A percentile compares a stretch with the other conserved stretches of the same genome.
Conservation (phyloP, 2,797 vertebrate genomes). For the Cossypha polioptera region DNA sequence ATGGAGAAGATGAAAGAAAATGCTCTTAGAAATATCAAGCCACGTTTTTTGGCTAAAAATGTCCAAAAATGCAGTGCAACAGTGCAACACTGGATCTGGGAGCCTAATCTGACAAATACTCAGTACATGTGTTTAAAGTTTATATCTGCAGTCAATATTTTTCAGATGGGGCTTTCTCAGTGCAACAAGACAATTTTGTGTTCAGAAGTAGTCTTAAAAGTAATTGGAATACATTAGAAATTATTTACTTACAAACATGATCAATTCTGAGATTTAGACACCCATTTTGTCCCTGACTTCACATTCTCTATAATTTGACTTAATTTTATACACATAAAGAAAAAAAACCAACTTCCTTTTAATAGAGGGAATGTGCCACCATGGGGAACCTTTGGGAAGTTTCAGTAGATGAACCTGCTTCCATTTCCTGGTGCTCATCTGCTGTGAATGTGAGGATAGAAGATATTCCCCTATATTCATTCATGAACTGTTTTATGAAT, state of each 20-base stretch:
- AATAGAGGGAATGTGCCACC: not conserved
- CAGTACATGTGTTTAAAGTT: rapidly evolving
- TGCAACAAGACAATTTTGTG: not conserved
- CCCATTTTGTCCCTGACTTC: not conserved
- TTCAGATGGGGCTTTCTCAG: not conserved
- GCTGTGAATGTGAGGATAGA: not conserved
- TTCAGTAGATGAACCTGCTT: not conserved
- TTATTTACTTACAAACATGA: not conserved
- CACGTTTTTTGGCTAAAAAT: not conserved
- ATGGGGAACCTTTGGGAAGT: not conserved
- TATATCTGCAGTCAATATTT: not conserved
- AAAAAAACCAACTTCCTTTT: rapidly evolving
- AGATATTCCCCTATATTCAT: not conserved
- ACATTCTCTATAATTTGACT: not conserved
- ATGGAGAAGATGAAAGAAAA: not conserved
- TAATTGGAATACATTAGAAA: not conserved
- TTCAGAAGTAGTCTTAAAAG: not conserved
- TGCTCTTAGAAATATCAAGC: not conserved
- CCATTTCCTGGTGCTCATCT: not conserved
- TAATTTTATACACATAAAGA: not conserved
- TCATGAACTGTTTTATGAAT: constrained; percentile 6
- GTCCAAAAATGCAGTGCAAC: not conserved
- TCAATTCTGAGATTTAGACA: not conserved
- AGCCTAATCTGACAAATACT: not conserved
- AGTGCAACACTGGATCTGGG: not conserved